These are phyloP conservation scores for Rallus crepitans DNA, from an alignment of 2,797 vertebrate species.

Conservation along the genomic window DNA sequence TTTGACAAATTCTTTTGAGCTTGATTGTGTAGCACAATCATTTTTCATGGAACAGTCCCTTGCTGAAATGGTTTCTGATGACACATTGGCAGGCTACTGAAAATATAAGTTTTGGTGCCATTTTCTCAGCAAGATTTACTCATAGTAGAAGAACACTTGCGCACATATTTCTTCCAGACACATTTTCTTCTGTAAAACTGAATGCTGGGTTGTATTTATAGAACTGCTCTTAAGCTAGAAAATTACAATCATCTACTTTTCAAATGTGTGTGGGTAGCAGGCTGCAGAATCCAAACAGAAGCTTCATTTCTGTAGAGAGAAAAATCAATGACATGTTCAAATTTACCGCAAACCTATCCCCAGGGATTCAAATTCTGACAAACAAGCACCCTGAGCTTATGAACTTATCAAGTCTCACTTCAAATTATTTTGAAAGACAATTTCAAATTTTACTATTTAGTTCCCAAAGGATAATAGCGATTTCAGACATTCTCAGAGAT, in stretches of 20 bases:
- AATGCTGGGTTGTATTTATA: constrained; percentile 61
- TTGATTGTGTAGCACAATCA: neutral
- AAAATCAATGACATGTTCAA: constrained; percentile 44
- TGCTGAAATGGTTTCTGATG: constrained; percentile 11
- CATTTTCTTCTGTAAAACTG: constrained; percentile 10
- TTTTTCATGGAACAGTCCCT: neutral
- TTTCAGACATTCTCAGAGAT: neutral
- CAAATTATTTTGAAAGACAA: constrained; percentile 22
- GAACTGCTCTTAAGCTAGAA: constrained; percentile 49
- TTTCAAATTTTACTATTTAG: neutral
- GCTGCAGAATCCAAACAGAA: constrained; percentile 41
- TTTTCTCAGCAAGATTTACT: constrained; percentile 47
- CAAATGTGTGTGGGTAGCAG: constrained; percentile 43
- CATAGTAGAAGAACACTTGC: neutral
- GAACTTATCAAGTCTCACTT: neutral
- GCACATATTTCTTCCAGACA: constrained; percentile 6
- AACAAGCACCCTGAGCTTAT: constrained; percentile 24
- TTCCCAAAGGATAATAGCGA: neutral
- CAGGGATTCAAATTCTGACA: neutral
- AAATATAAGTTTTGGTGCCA: neutral
- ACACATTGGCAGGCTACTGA: neutral
- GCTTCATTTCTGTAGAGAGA: constrained; percentile 31
- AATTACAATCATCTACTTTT: constrained; percentile 67
- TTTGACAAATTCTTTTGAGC: neutral
- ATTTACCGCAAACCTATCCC: neutral